Evolutionary conservation across 2,797 vertebrate species (phyloP), one percentile per base, ranked within the genome.

Genomic region (Etheostoma nigrum): DNA sequence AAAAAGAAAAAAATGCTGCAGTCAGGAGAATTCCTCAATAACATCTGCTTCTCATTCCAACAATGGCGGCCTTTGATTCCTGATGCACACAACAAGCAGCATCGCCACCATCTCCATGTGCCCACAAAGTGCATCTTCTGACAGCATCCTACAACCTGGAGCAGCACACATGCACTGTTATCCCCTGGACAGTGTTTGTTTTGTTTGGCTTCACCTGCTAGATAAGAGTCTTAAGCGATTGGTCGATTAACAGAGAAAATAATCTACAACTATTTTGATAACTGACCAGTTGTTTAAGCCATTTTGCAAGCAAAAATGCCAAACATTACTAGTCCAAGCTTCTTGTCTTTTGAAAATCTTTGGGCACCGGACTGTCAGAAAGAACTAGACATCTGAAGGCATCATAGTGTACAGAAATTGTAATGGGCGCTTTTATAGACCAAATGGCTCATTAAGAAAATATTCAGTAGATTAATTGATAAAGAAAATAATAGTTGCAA

Each of bases 21-120:
- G 93, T 95, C 93, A 93, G 94, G 94, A 92, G 94, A 96, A 97
- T 94, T 96, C 92, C 94, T 92, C 91, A 83, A 91, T 58, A 94
- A 96, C 96, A 97, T 97, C 97, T 98, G 96, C 95, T 97, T 97
- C 96, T 96, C 94, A 91, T 97, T 97, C 92, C 90, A 92, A 97
- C 96, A 97, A 96, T 94, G 91, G 91, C 87, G 62, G 84, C 89
- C 92, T 96, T 96, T 96, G 94, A 96, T 95, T 95, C 92, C 76
- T 36, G 87, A 88, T 76, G 63, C 76, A 77, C 80, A 80, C 79
- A 84, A 76, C 72, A 25, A 57, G 78, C 78, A 52, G 78, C 83
- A n/a, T 63, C 52, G 27, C 76, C 85, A 55, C 67, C 42, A 48
- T 65, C 86, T 79, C 79, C 74, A 70, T 67, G 79, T 53, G 49